These are phyloP conservation scores for Shinisaurus crocodilurus DNA, from an alignment of 2,113 vertebrate species.

Conservation along the genomic window DNA sequence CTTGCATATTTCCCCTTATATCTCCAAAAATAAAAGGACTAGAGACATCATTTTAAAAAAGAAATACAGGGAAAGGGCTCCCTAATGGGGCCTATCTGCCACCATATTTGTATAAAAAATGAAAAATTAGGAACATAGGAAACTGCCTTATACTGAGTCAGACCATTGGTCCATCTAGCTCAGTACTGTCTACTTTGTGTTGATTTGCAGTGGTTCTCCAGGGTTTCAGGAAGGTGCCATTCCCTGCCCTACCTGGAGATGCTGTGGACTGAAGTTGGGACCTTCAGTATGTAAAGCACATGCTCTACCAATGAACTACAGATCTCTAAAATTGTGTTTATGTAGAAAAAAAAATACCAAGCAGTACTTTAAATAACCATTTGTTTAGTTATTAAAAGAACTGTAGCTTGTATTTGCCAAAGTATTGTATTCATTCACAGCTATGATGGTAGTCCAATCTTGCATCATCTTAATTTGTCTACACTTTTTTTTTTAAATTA, in stretches of 20 bases:
- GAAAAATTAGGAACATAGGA: neutral
- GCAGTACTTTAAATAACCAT: neutral
- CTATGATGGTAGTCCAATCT: neutral
- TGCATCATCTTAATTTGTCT: neutral
- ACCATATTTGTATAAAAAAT: neutral
- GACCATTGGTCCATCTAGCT: too few species aligned
- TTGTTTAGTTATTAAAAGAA: neutral
- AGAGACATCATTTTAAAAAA: neutral
- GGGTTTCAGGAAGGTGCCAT: too few species aligned
- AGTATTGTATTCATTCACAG: neutral
- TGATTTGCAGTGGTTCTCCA: too few species aligned
- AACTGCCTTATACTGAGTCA: too few species aligned
- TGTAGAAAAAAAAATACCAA: neutral
- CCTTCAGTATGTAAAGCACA: too few species aligned
- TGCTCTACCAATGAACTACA: too few species aligned
- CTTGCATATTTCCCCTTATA: neutral
- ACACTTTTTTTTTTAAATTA: neutral
- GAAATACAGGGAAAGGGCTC: neutral
- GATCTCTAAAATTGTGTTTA: too few species aligned
- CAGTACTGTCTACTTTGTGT: too few species aligned
- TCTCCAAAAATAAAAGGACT: neutral
- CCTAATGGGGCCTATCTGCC: neutral
- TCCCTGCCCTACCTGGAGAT: too few species aligned
- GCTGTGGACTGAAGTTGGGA: too few species aligned
- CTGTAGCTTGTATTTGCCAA: neutral